A percentile compares a stretch with the other conserved stretches of the same genome.
phyloP scores from a whole-genome alignment of 2,113 vertebrate species.

The Eublepharis macularius region DNA sequence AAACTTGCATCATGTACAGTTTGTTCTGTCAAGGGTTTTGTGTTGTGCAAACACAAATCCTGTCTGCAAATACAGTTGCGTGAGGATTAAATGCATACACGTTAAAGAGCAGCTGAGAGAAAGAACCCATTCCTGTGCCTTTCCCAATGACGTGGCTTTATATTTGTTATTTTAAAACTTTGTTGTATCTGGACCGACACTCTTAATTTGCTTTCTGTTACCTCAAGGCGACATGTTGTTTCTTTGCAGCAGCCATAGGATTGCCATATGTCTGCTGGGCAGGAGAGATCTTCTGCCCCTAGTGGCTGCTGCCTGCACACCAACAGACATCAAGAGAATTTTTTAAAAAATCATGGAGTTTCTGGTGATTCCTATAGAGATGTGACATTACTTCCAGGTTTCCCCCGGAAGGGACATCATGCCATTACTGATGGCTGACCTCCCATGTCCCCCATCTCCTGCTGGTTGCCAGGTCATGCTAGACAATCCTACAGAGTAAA shows the following conservation, averaged over 20 bases:
- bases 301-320: too few relatives aligned
- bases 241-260: neutral
- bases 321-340: too few relatives aligned
- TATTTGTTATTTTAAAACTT: neutral
- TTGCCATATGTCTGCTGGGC: neutral
- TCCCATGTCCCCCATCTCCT: too few relatives aligned
- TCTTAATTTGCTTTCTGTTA: slow-evolving; percentile 2
- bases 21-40: slow-evolving; percentile 33
- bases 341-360: too few relatives aligned
- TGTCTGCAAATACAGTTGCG: slow-evolving; percentile 15
- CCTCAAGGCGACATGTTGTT: neutral
- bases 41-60: slow-evolving; percentile 25
- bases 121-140: neutral
- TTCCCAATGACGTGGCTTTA: neutral
- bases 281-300: too few relatives aligned
- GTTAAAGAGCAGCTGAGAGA: neutral
- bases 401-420: too few relatives aligned
- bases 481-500: too few relatives aligned
- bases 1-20: neutral
- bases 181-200: neutral
- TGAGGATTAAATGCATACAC: slow-evolving; percentile 20
- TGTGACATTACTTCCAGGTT: too few relatives aligned
- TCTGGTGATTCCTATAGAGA: too few relatives aligned
- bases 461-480: too few relatives aligned
- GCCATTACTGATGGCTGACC: too few relatives aligned